Evolutionary conservation across 2,113 vertebrate genomes (phyloP), one percentile per base, ranked within the genome.

Genomic region (Galbula dea): DNA sequence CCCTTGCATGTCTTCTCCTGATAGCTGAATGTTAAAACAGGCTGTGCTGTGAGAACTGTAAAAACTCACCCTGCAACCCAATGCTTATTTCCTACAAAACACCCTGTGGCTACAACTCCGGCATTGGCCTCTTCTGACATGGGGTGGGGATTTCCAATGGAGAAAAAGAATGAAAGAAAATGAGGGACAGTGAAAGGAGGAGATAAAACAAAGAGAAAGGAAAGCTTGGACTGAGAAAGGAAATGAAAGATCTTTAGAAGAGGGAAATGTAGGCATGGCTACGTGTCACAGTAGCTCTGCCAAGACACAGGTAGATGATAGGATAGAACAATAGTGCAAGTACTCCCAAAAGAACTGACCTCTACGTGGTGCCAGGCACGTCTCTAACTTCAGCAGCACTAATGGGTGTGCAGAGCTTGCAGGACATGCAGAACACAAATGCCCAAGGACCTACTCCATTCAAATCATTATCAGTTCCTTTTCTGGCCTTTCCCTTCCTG

Each of bases 401-500:
- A 74, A 72, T 29, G 21, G 36, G 59, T 24, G 34, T 69, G 27
- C 36, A 83, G 55, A 67, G 10, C 12, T 86, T 77, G 36, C 49
- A 69, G 43, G 46, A 18, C 43, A 74, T 0, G 0, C 36, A 81
- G 45, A 88, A 61, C 45, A 68, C 3, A 5, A 79, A 37, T 78
- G 43, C 6, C 39, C 57, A 93, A 84, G 72, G 65, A 81, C 41
- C 23, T 75, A 61, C 22, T 54, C 61, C 45, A 82, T 90, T 84
- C 52, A 86, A 81, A 93, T 68, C 7, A 86, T 78, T 93, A 92
- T 90, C 77, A 87, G 41, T 22, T 92, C 83, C 24, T 3, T 78
- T 96, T 87, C 81, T 89, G 46, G 45, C 29, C 58, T 62, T 94
- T 90, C 86, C 81, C 77, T 94, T 95, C 88, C 77, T 72, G 37